Evolutionary conservation across 2,797 vertebrate species (phyloP).

Genomic region (Esox lucius): DNA sequence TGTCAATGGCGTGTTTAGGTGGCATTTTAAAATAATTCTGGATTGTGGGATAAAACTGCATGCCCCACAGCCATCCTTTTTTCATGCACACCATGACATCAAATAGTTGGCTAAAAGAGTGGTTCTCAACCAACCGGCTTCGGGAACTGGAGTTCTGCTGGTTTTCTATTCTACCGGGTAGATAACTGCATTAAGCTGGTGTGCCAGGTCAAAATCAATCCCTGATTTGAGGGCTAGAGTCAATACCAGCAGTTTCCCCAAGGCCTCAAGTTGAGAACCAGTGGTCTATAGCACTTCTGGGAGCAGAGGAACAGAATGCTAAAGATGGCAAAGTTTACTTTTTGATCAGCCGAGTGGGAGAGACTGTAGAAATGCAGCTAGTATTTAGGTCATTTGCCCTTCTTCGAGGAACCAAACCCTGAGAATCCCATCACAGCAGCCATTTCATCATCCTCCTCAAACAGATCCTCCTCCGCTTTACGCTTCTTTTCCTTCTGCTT

Average conservation of each 20-base stretch:
- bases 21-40: too few relatives aligned
- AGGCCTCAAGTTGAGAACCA: too few relatives aligned
- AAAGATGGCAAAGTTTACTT: background rate
- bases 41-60: background rate
- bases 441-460: constrained; percentile 97
- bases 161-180: too few relatives aligned
- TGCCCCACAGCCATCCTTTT: background rate
- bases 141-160: too few relatives aligned
- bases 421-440: constrained; percentile 98
- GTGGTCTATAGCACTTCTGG: background rate
- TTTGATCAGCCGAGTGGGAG: background rate
- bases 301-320: background rate
- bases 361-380: background rate
- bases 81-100: background rate
- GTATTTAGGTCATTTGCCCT: constrained; percentile 81
- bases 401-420: constrained; percentile 94
- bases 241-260: too few relatives aligned
- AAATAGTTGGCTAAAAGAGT: background rate
- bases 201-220: too few relatives aligned
- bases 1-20: background rate
- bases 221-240: too few relatives aligned
- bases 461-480: constrained; percentile 90
- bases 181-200: too few relatives aligned
- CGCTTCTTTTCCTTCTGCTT: constrained; percentile 95
- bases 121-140: too few relatives aligned